Evolutionary conservation across 2,888 invertebrate genomes (phyloP).

Genomic region (Gymnosoma rotundatum): DNA sequence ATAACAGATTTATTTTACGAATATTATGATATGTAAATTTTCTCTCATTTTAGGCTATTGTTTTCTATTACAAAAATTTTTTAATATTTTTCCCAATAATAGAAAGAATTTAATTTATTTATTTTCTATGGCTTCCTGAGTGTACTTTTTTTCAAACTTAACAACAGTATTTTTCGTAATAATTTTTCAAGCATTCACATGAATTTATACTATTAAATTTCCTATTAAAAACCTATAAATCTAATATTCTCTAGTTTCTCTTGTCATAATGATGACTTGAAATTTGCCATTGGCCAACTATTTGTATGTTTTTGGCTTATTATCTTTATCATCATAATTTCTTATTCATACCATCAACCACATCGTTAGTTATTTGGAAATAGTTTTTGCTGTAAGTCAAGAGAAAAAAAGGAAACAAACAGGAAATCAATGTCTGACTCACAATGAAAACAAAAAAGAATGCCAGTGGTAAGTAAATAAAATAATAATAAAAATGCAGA

Average conservation of each 20-base stretch:
- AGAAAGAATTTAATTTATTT: too few species aligned
- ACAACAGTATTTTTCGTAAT: too few species aligned
- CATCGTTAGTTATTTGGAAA: conserved; percentile 25
- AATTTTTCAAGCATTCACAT: too few species aligned
- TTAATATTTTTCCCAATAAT: too few species aligned
- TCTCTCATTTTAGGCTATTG: too few species aligned
- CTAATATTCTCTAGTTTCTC: conserved; percentile 6
- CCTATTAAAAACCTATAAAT: neutral
- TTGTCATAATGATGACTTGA: conserved; percentile 12
- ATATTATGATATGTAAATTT: too few species aligned
- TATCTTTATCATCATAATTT: conserved; percentile 37
- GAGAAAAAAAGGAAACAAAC: conserved; percentile 41
- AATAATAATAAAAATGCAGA: neutral
- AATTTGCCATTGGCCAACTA: conserved; percentile 29
- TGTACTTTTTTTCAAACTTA: too few species aligned
- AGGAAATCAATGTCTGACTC: conserved; percentile 63
- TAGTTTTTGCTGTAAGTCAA: neutral
- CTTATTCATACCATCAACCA: conserved; percentile 19
- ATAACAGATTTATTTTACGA: too few species aligned
- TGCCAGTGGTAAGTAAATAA: neutral
- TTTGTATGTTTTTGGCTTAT: conserved; percentile 36
- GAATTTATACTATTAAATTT: neutral
- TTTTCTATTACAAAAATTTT: too few species aligned
- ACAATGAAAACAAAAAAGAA: conserved; percentile 10
- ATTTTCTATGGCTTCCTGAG: too few species aligned